A percentile compares a stretch with the other conserved stretches of the same genome.
Evolutionary conservation across 2,888 invertebrate genomes (phyloP).

Genomic region (Oeneis ivallda): DNA sequence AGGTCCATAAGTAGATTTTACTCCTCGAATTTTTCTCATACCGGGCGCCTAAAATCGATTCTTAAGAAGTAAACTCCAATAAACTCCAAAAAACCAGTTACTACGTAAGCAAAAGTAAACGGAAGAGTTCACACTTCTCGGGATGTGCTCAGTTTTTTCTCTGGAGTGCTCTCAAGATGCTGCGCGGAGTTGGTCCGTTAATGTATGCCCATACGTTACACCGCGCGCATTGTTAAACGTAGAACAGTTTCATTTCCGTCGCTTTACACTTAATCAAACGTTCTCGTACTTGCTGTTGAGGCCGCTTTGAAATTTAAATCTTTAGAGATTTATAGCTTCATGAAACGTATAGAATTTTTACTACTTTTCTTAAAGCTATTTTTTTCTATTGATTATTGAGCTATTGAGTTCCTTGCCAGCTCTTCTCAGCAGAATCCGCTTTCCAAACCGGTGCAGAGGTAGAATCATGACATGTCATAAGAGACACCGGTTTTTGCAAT

Average conservation of each 20-base stretch:
- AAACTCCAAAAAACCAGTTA: constrained; percentile 4
- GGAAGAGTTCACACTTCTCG: not conserved
- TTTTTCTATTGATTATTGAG: too few species aligned
- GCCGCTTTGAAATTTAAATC: not conserved
- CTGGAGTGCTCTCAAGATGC: constrained; percentile 28
- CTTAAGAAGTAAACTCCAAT: too few species aligned
- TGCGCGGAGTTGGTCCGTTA: constrained; percentile 10
- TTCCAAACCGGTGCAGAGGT: too few species aligned
- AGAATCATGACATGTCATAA: too few species aligned
- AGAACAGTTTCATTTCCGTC: constrained; percentile 7
- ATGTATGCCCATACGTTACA: constrained; percentile 29
- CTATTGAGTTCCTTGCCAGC: too few species aligned
- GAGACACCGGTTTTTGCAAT: too few species aligned
- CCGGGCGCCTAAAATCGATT: too few species aligned
- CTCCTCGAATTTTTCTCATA: too few species aligned
- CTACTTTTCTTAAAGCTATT: too few species aligned
- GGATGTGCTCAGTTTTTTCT: not conserved
- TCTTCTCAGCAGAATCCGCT: too few species aligned
- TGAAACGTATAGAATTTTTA: not conserved
- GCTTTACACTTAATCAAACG: constrained; percentile 9
- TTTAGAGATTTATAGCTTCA: not conserved
- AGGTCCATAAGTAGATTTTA: too few species aligned
- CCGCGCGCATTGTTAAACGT: constrained; percentile 8
- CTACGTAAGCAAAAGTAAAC: constrained; percentile 3
- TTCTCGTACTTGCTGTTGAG: not conserved